Evolutionary conservation across 30 jellyfish, hydroid and myxozoan species (phyloP).

Genomic region (Catostylus mosaicus): DNA sequence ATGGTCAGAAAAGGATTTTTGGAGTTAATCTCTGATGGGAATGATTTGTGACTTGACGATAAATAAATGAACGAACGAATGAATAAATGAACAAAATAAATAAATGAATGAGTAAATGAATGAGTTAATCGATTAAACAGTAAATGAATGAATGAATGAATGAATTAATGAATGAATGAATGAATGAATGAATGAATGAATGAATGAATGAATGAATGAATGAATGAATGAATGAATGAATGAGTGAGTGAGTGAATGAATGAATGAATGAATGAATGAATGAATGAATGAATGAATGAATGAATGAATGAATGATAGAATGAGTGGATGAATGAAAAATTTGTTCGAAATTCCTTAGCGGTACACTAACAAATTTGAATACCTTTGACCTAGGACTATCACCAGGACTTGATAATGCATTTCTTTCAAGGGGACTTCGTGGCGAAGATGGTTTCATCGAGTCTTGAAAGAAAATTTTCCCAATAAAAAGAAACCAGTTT

Average conservation of each 20-base stretch:
- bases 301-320: neutral
- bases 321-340: neutral
- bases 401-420: constrained; percentile 42
- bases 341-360: neutral
- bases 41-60: too few relatives aligned
- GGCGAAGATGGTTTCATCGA: constrained; percentile 55
- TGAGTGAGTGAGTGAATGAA: neutral
- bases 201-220: neutral
- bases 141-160: neutral
- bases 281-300: neutral
- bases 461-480: constrained; percentile 29
- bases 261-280: neutral
- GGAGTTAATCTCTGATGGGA: too few relatives aligned
- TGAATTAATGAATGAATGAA: neutral
- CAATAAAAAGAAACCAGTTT: too few relatives aligned
- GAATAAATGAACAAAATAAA: too few relatives aligned
- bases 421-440: constrained; percentile 38
- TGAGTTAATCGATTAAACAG: too few relatives aligned
- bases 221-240: neutral
- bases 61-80: too few relatives aligned
- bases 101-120: too few relatives aligned
- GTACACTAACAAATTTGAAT: neutral
- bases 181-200: neutral
- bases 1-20: neutral
- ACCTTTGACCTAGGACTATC: constrained; percentile 69